Percentiles rank a stretch among this genome's conserved stretches.
These are phyloP conservation scores for Platichthys stellatus DNA, from an alignment of 2,113 vertebrate species.

Conservation along the genomic window DNA sequence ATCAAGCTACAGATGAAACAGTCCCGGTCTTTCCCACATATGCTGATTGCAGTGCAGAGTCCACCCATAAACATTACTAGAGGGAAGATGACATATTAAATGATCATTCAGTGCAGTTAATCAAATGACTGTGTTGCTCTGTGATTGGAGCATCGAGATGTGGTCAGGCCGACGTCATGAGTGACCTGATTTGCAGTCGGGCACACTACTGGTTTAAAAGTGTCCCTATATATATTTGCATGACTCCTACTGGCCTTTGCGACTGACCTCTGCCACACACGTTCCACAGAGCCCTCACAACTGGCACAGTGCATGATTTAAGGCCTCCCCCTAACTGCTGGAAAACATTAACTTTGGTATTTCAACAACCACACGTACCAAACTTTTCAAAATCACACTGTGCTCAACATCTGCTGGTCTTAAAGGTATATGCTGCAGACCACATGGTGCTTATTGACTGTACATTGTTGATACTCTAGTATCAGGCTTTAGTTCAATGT, in stretches of 20 bases:
- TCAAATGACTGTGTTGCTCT: background rate
- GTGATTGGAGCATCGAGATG: background rate
- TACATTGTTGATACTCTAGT: background rate
- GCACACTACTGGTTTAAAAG: background rate
- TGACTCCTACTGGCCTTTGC: too few relatives aligned
- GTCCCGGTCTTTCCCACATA: background rate
- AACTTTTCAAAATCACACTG: background rate
- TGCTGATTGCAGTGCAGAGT: background rate
- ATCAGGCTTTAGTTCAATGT: background rate
- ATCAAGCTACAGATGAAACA: too few relatives aligned
- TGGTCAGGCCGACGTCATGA: background rate
- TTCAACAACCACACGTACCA: background rate
- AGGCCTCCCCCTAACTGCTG: background rate
- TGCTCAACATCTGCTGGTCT: background rate
- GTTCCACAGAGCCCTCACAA: too few relatives aligned
- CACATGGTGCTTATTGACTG: too few relatives aligned
- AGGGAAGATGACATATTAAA: conserved; percentile 21
- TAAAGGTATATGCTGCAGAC: background rate
- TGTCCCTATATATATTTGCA: background rate
- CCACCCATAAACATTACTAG: background rate
- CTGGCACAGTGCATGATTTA: too few relatives aligned
- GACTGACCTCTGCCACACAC: too few relatives aligned
- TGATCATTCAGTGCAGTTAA: conserved; percentile 6
- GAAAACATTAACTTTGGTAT: conserved; percentile 1
- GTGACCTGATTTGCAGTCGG: background rate